Evolutionary conservation across 2,888 invertebrate species (phyloP), one percentile per base, ranked within the genome.

Genomic region (Isoperla grammatica): DNA sequence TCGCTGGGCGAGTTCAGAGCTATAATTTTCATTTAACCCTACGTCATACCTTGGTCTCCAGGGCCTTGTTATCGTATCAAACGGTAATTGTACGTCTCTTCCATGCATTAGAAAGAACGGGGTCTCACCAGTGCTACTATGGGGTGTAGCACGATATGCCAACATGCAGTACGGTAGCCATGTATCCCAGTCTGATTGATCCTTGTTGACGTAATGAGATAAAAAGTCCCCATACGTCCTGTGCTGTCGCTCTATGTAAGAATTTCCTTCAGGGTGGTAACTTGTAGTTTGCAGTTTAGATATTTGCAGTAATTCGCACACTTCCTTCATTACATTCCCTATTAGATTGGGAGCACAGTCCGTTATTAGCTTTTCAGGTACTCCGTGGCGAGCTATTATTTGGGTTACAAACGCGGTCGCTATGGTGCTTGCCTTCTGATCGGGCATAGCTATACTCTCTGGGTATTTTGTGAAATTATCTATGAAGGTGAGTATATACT

Each of bases 361-460:
- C n/a, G 56, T 42, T 12, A 56, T 13, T 19, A 56, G 19, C 19
- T 56, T 40, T 13, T 2, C 3, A 12, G 56, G 56, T n/a, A 23
- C 17, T 12, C 42, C 56, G 22, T 56, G 43, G 20, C 56, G 29
- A 22, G 40, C 15, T 40, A 56, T 42, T 11, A 39, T 42, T 40
- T 40, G 40, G 6, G 39, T 56, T n/a, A 43, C 56, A 40, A 56
- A 56, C 42, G 29, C 43, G 19, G 17, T 12, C 56, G 56, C 56
- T 13, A 56, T 56, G 43, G 37, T 15, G 8, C 23, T 37, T n/a
- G 56, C n/a, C 15, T n/a, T n/a, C n/a, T 3, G 39, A 40, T 12
- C 11, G 12, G 12, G 4, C n/a, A 23, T 29, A 23, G 53, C 19
- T n/a, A 35, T 35, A 11, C 13, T 13, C n/a, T 53, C 53, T 17